Evolutionary conservation across 2,113 vertebrate genomes (phyloP).

Genomic region (Dromiciops gliroides): DNA sequence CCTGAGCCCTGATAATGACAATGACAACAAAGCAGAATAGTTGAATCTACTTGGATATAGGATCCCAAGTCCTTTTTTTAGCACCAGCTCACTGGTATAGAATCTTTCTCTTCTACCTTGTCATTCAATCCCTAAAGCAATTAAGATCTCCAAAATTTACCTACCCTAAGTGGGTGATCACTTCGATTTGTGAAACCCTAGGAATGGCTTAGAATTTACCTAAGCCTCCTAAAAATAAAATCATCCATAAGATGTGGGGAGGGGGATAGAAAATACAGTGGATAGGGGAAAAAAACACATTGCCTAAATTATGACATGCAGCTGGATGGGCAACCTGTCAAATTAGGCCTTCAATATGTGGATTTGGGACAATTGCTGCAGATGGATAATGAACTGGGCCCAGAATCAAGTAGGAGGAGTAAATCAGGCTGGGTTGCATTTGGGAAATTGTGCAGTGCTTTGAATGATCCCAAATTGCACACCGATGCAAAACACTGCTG

Average conservation of each 20-base stretch:
- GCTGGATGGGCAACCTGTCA: not conserved
- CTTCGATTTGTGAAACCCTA: not conserved
- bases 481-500: not conserved
- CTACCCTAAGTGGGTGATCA: not conserved
- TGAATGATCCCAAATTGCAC: not conserved
- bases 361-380: not conserved
- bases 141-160: not conserved
- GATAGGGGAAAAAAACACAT: not conserved
- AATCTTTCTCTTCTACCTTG: not conserved
- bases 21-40: not conserved
- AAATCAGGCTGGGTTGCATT: not conserved
- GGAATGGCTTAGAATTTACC: slow-evolving; percentile 2
- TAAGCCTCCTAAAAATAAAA: slow-evolving; percentile 42
- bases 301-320: not conserved
- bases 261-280: not conserved
- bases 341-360: not conserved
- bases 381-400: slow-evolving; percentile 1
- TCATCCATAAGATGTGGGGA: not conserved
- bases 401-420: not conserved
- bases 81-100: not conserved
- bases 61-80: not conserved
- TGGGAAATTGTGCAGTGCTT: not conserved
- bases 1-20: not conserved
- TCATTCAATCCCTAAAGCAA: not conserved
- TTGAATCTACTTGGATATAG: not conserved